These are phyloP conservation scores for Oryzias javanicus DNA, from an alignment of 2,113 vertebrate species.

Conservation along the genomic window DNA sequence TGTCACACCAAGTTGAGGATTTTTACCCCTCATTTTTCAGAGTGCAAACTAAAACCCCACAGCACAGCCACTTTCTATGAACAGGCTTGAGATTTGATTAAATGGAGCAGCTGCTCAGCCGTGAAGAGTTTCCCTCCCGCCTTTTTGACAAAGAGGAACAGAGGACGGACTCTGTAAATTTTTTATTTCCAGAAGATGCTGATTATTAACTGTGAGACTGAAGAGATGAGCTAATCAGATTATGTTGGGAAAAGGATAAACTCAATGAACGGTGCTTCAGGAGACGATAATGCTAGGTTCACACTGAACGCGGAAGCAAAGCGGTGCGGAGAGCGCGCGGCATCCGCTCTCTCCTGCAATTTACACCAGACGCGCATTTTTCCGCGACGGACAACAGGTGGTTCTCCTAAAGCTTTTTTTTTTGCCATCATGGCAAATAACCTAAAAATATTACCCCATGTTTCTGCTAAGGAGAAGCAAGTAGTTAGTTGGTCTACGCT, in stretches of 20 bases:
- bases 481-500: no score
- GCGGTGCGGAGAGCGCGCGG: no score
- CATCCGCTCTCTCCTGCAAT: no score
- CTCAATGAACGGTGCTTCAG: no score
- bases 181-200: conserved; percentile 34
- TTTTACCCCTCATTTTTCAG: conserved; percentile 34
- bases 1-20: conserved; percentile 46
- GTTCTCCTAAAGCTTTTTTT: no score
- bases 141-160: conserved; percentile 36
- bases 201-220: conserved; percentile 20
- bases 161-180: conserved; percentile 20
- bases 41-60: conserved; percentile 45
- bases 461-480: no score
- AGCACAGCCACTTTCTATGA: conserved; percentile 38
- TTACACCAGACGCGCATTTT: no score
- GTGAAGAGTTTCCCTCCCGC: conserved; percentile 43
- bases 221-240: not conserved
- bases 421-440: no score
- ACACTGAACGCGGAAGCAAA: no score
- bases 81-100: conserved; percentile 59
- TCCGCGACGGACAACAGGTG: no score
- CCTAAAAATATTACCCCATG: no score
- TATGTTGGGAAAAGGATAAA: not conserved
- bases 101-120: conserved; percentile 52
- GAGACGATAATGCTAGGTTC: no score